Evolutionary conservation across 2,797 vertebrate species (phyloP).

Genomic region (Australoheros facetus): DNA sequence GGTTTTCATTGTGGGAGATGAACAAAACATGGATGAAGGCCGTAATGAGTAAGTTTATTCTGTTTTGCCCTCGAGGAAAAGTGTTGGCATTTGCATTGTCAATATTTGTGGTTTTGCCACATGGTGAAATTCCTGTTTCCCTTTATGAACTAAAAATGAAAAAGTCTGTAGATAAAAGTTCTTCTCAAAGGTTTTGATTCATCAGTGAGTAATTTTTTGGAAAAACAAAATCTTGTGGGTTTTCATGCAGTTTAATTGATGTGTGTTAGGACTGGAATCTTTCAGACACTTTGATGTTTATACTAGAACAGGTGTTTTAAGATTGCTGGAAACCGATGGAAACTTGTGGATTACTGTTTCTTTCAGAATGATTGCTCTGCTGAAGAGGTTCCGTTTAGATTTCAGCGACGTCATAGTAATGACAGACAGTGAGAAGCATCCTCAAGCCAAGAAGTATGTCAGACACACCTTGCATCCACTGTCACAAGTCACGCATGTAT

Average conservation of each 20-base stretch:
- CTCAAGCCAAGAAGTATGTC: conserved; percentile 75
- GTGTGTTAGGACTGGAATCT: background rate
- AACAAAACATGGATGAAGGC: conserved; percentile 75
- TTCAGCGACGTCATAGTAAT: conserved; percentile 79
- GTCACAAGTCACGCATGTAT: rapidly evolving
- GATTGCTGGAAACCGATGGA: background rate
- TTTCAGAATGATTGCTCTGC: conserved; percentile 76
- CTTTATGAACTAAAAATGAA: background rate
- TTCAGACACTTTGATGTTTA: background rate
- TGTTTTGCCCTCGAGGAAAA: rapidly evolving
- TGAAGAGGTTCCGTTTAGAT: conserved; percentile 80
- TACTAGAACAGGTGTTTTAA: background rate
- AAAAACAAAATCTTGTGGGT: background rate
- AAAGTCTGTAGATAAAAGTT: too few species aligned
- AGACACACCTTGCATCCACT: rapidly evolving
- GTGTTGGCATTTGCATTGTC: too few species aligned
- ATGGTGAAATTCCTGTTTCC: background rate
- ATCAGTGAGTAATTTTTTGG: too few species aligned
- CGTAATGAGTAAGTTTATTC: conserved; percentile 73
- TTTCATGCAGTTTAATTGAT: rapidly evolving
- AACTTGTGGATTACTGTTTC: background rate
- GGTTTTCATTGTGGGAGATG: conserved; percentile 78
- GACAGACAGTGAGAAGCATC: conserved; percentile 77
- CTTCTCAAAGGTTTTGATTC: too few species aligned
- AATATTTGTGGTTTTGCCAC: too few species aligned